Evolutionary conservation across 1,140 invertebrate species (phyloP).

Genomic region (Gonatopus flavifemur): DNA sequence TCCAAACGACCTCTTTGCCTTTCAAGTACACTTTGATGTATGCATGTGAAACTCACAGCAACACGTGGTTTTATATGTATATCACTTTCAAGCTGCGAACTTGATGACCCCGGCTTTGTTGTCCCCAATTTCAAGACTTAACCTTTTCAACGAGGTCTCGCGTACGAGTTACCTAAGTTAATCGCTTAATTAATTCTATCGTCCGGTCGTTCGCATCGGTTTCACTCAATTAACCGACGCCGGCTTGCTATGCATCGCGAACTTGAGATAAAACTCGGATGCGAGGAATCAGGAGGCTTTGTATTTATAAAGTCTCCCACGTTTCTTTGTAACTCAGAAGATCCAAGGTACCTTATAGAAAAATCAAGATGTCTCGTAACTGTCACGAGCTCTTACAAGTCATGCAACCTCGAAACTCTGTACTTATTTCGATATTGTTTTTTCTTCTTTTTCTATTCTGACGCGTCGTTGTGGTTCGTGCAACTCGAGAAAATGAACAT

Average conservation of each 20-base stretch:
- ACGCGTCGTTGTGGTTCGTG: too few species aligned
- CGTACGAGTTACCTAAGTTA: conserved; percentile 32
- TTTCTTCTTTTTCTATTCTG: too few species aligned
- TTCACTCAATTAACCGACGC: conserved; percentile 33
- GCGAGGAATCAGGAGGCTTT: background rate
- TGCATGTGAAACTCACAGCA: background rate
- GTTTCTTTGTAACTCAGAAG: too few species aligned
- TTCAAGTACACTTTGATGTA: too few species aligned
- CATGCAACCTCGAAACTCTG: too few species aligned
- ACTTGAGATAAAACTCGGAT: conserved; percentile 22
- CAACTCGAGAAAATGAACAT: too few species aligned
- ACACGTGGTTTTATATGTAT: conserved; percentile 15
- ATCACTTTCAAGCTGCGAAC: conserved; percentile 23
- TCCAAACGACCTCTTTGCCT: too few species aligned
- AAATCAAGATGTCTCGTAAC: too few species aligned
- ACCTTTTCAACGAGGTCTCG: conserved; percentile 33
- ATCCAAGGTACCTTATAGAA: too few species aligned
- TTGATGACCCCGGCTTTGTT: conserved; percentile 29
- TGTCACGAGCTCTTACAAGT: too few species aligned
- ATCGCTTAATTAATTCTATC: conserved; percentile 41
- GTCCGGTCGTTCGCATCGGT: conserved; percentile 36
- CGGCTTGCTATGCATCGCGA: conserved; percentile 15
- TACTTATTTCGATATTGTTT: too few species aligned
- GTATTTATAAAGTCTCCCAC: too few species aligned
- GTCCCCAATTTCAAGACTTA: conserved; percentile 42